These are phyloP conservation scores for Bathynomus jamesi DNA, from an alignment of 1,140 invertebrate genomes.

Conservation along the genomic window DNA sequence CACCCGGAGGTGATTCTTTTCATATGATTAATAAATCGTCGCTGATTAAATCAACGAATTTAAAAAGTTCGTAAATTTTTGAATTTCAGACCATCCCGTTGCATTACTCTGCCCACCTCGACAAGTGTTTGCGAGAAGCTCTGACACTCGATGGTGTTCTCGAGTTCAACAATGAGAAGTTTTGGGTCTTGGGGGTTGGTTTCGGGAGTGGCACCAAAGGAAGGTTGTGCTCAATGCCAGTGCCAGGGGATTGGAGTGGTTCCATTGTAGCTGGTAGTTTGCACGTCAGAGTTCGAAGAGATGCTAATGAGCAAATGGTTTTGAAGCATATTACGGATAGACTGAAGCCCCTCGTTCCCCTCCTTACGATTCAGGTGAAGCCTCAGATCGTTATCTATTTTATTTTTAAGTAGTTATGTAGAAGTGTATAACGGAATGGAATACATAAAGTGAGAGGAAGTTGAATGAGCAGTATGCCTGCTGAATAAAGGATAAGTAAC, in stretches of 20 bases:
- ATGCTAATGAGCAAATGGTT: conserved; percentile 59
- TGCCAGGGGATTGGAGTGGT: conserved; percentile 8
- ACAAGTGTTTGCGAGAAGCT: conserved; percentile 56
- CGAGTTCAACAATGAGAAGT: conserved; percentile 59
- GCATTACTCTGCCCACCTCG: conserved; percentile 52
- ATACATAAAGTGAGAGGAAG: too few relatives aligned
- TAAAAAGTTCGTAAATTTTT: not conserved
- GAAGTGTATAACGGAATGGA: too few relatives aligned
- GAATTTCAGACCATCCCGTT: conserved; percentile 52
- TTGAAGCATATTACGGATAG: conserved; percentile 53
- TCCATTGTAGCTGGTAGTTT: conserved; percentile 52
- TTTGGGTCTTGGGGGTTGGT: conserved; percentile 53
- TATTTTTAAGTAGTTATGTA: too few relatives aligned
- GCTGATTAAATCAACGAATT: not conserved
- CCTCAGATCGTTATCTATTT: too few relatives aligned
- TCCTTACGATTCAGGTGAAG: conserved; percentile 54
- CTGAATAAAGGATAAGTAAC: too few relatives aligned
- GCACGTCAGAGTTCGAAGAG: conserved; percentile 54
- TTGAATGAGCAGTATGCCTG: too few relatives aligned
- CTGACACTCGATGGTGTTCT: conserved; percentile 60
- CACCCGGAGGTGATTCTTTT: not conserved
- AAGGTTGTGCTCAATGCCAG: not conserved
- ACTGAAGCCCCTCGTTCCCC: conserved; percentile 51
- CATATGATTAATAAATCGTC: not conserved
- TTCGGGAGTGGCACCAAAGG: not conserved